Evolutionary conservation across 2,888 invertebrate species (phyloP).

Genomic region (Phengaris arion): DNA sequence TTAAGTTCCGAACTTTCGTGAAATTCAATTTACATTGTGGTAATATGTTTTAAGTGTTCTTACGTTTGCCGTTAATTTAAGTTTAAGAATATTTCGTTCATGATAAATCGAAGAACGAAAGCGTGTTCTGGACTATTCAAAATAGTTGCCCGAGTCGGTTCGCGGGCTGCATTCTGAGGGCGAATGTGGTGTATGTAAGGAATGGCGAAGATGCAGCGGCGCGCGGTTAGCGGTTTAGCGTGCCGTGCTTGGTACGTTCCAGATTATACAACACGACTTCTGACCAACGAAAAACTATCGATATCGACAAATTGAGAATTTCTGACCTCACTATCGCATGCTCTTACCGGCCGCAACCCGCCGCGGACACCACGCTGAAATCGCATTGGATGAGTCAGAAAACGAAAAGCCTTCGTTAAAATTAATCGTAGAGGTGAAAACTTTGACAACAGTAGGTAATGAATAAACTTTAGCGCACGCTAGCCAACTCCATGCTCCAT

Average conservation of each 20-base stretch:
- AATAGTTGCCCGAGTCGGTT: conserved; percentile 66
- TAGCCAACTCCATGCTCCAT: conserved; percentile 73
- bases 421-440: conserved; percentile 46
- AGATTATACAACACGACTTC: conserved; percentile 15
- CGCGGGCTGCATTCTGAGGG: conserved; percentile 70
- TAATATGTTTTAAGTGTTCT: conserved; percentile 26
- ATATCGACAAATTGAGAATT: background rate
- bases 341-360: conserved; percentile 61
- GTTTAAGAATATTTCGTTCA: conserved; percentile 30
- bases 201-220: conserved; percentile 63
- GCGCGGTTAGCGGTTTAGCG: conserved; percentile 51
- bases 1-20: conserved; percentile 22
- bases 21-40: conserved; percentile 27
- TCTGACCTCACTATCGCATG: conserved; percentile 34
- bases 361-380: conserved; percentile 65
- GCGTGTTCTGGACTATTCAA: conserved; percentile 60
- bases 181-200: conserved; percentile 67
- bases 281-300: conserved; percentile 18
- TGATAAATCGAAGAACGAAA: conserved; percentile 45
- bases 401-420: conserved; percentile 61
- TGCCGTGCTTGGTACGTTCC: conserved; percentile 42
- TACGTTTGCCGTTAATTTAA: conserved; percentile 28
- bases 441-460: conserved; percentile 44
- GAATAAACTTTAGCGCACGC: conserved; percentile 57
- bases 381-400: conserved; percentile 76